Conservation (phyloP, 2,113 vertebrate genomes). For the Gymnogyps californianus region DNA sequence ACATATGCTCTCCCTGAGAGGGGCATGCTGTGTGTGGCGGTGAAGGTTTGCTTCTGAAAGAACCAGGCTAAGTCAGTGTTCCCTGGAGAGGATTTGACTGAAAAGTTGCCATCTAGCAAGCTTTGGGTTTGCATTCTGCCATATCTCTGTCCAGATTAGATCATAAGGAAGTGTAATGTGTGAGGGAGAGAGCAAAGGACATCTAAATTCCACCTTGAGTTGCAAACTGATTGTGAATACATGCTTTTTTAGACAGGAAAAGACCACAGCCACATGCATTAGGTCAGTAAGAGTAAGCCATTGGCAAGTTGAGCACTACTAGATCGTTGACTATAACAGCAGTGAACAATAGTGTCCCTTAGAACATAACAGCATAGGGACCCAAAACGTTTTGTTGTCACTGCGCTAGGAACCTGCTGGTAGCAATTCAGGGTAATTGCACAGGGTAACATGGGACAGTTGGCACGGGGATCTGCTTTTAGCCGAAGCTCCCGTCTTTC, state of each 20-base stretch:
- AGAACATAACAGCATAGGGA: fast-evolving
- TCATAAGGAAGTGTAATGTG: background rate
- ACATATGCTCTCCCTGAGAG: no score
- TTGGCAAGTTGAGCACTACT: background rate
- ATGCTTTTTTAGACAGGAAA: background rate
- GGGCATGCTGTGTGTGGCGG: background rate
- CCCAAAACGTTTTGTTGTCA: background rate
- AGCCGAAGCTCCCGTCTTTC: background rate
- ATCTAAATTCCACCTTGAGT: background rate
- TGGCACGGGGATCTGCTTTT: background rate
- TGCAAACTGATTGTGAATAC: background rate
- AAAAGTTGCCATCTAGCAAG: background rate
- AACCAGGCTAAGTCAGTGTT: background rate
- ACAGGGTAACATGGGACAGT: background rate
- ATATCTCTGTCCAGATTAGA: background rate
- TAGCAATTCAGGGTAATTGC: background rate
- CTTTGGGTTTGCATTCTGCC: background rate
- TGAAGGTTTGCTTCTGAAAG: background rate
- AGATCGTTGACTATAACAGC: background rate
- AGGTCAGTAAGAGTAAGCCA: background rate
- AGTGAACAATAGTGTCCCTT: background rate
- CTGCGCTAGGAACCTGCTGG: background rate
- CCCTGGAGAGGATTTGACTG: background rate
- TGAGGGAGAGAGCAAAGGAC: background rate
- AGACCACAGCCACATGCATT: fast-evolving